A percentile compares a stretch with the other conserved stretches of the same genome.
phyloP scores from a whole-genome alignment of 2,797 vertebrate species.

The Neosilurus hyrtlii region DNA sequence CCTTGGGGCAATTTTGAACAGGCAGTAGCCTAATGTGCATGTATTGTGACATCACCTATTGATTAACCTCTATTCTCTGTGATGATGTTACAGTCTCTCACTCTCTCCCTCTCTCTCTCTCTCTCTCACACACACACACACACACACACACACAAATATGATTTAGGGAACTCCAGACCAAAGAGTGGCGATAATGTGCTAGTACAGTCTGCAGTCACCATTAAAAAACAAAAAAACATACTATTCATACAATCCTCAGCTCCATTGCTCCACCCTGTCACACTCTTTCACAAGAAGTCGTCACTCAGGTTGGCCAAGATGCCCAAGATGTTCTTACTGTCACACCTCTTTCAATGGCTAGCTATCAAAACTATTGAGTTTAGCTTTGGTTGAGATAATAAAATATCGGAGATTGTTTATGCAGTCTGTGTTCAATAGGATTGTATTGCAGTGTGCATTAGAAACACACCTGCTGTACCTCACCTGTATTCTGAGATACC shows the following conservation, averaged over 20 bases:
- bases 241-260: neutral
- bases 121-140: too few species aligned
- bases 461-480: neutral
- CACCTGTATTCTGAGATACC: neutral
- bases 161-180: too few species aligned
- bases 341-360: neutral
- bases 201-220: too few species aligned
- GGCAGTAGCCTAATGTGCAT: too few species aligned
- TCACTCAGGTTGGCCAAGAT: slow-evolving; percentile 35
- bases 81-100: too few species aligned
- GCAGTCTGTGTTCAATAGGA: neutral
- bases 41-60: too few species aligned
- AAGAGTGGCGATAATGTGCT: too few species aligned
- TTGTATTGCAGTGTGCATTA: neutral
- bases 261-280: neutral
- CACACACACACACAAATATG: too few species aligned
- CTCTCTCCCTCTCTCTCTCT: too few species aligned
- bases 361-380: neutral
- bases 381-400: neutral
- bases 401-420: neutral
- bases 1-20: too few species aligned
- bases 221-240: too few species aligned
- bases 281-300: slow-evolving; percentile 36
- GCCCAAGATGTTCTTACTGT: neutral
- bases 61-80: too few species aligned